Conservation (phyloP, 2,113 vertebrate genomes). For the Pipra filicauda region DNA sequence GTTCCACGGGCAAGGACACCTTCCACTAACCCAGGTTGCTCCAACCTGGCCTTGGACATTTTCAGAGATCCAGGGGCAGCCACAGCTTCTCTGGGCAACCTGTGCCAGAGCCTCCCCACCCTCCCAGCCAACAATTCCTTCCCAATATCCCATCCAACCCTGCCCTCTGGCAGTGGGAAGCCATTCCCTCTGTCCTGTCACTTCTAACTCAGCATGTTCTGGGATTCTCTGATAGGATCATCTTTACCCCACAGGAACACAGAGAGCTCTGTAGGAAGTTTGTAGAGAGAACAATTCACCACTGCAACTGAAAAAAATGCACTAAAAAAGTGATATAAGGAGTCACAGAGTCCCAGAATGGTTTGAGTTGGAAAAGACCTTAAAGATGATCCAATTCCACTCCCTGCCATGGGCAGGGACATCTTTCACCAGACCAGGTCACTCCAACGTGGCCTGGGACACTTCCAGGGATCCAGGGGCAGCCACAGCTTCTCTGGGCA, state of each 20-base stretch:
- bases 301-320: neutral
- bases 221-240: neutral
- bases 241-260: neutral
- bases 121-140: too few relatives aligned
- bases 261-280: too few relatives aligned
- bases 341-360: neutral
- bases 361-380: neutral
- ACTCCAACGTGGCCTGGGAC: neutral
- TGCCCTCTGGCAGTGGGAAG: too few relatives aligned
- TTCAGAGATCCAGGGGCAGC: neutral
- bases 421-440: neutral
- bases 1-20: neutral
- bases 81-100: neutral
- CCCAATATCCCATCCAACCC: too few relatives aligned
- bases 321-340: fast-evolving
- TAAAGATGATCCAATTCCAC: too few relatives aligned
- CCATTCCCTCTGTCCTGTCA: too few relatives aligned
- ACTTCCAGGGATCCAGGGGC: neutral
- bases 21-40: neutral
- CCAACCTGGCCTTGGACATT: neutral
- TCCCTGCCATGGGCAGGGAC: neutral
- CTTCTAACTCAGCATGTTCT: too few relatives aligned
- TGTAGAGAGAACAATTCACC: neutral
- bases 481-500: neutral
- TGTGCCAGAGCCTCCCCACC: too few relatives aligned